Percentiles rank a stretch among this genome's conserved stretches.
These are phyloP conservation scores for Microcebus ravelobensis DNA, from an alignment of 2,113 vertebrate genomes.

Conservation along the genomic window DNA sequence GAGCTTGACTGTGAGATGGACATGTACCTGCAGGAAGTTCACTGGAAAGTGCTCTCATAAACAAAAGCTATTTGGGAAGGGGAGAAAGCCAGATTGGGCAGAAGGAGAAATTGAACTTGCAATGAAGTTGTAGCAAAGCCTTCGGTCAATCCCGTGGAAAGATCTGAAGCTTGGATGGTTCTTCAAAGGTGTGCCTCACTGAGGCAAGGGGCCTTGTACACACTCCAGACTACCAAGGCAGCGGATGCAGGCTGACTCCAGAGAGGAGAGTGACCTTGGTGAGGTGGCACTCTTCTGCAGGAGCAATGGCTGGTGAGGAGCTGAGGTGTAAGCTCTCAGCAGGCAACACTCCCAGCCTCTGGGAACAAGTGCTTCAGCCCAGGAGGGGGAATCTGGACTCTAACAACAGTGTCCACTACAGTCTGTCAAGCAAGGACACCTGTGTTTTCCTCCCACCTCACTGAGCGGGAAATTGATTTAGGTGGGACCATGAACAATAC, in stretches of 20 bases:
- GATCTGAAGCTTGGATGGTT: neutral
- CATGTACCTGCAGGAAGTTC: neutral
- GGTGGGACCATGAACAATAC: no score
- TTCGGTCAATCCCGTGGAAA: neutral
- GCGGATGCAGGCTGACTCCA: neutral
- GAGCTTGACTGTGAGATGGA: neutral
- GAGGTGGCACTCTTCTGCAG: neutral
- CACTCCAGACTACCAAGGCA: neutral
- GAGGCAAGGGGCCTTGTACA: neutral
- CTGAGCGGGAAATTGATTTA: no score
- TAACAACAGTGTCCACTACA: no score
- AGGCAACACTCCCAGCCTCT: neutral
- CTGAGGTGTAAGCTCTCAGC: neutral
- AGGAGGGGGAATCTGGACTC: rapidly evolving
- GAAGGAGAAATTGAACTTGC: neutral
- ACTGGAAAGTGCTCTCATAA: neutral
- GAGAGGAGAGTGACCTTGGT: neutral
- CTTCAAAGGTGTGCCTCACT: neutral
- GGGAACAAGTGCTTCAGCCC: neutral
- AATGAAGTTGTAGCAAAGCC: neutral
- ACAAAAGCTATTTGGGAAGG: neutral
- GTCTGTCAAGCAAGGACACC: neutral
- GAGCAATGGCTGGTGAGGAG: neutral
- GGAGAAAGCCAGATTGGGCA: neutral
- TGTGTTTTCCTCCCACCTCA: neutral